Evolutionary conservation across 2,888 invertebrate genomes (phyloP).

Genomic region (Dysmachus trigonus): DNA sequence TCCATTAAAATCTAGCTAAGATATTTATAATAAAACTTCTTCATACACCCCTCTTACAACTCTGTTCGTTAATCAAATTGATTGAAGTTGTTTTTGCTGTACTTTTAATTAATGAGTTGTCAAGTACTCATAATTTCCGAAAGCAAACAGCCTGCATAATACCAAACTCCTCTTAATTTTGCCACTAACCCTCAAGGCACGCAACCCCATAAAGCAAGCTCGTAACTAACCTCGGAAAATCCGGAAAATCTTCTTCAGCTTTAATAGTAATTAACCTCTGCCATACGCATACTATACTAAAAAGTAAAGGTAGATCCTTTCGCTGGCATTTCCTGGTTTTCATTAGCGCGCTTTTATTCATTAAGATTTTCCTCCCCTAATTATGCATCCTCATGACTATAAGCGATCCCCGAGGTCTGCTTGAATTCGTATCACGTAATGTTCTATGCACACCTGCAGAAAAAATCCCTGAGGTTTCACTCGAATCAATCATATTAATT

Average conservation of each 20-base stretch:
- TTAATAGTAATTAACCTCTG: constrained; percentile 8
- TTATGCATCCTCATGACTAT: constrained; percentile 1
- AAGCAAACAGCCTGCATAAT: neutral
- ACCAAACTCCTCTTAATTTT: neutral
- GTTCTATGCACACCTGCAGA: neutral
- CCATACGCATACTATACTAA: neutral
- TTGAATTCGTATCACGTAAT: constrained; percentile 18
- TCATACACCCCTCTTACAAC: neutral
- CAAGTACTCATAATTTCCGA: neutral
- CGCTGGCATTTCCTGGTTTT: neutral
- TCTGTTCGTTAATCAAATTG: neutral
- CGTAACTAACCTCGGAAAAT: neutral
- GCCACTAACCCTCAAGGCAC: neutral
- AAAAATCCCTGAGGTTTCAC: neutral
- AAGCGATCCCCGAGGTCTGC: neutral
- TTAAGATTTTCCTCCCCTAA: neutral
- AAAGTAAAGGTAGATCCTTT: neutral
- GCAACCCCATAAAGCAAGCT: neutral
- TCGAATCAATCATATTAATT: constrained; percentile 9
- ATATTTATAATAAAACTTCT: neutral
- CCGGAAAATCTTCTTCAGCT: neutral
- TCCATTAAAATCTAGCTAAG: neutral
- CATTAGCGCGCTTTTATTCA: constrained; percentile 7
- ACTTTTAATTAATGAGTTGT: neutral
- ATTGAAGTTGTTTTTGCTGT: neutral